A percentile compares a stretch with the other conserved stretches of the same genome.
Conservation (phyloP, 1,140 invertebrate genomes). For the Ostrea edulis region DNA sequence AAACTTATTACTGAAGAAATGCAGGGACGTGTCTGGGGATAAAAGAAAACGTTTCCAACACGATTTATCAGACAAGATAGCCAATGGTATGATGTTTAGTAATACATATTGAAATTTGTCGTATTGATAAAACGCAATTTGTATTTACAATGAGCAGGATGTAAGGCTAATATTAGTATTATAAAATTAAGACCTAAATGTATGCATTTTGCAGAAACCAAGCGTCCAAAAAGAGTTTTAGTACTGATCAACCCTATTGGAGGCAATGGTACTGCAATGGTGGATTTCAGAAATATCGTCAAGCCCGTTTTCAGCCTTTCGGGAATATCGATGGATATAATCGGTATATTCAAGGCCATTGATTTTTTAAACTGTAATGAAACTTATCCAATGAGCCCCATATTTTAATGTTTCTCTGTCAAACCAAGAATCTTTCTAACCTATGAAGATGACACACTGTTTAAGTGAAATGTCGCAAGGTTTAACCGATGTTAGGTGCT, state of each 20-base stretch:
- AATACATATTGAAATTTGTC: no score
- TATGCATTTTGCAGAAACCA: not conserved
- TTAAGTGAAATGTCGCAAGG: no score
- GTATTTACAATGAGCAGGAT: no score
- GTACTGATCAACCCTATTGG: conserved; percentile 65
- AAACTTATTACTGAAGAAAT: no score
- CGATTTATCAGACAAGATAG: not conserved
- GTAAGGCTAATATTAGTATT: not conserved
- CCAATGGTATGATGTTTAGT: not conserved
- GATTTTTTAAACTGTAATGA: not conserved
- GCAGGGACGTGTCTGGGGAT: no score
- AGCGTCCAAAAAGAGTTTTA: conserved; percentile 56
- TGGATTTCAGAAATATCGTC: conserved; percentile 5
- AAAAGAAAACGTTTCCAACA: no score
- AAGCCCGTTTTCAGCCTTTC: conserved; percentile 60
- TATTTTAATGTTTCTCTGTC: no score
- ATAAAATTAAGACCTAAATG: not conserved
- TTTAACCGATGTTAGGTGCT: no score
- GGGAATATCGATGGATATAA: conserved; percentile 52
- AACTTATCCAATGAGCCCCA: no score
- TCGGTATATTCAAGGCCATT: conserved; percentile 42
- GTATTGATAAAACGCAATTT: no score
- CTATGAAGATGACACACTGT: no score
- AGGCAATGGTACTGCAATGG: conserved; percentile 38
- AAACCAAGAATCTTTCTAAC: no score